phyloP scores from a whole-genome alignment of 1,140 invertebrate species.

The Aricia agestis region DNA sequence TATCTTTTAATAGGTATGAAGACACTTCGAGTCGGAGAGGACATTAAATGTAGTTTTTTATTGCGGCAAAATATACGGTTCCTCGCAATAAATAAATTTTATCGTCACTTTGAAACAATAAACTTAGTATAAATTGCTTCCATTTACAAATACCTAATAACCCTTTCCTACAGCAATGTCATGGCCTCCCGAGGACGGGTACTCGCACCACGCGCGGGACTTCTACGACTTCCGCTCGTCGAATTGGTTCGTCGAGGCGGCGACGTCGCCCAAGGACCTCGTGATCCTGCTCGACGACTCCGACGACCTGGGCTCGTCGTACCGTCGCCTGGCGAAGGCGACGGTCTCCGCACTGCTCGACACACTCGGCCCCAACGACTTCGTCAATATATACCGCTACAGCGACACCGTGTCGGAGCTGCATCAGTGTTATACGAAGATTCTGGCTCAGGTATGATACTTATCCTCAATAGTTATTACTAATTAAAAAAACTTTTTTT shows the following conservation, averaged over 20 bases:
- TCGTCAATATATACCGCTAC: constrained; percentile 94
- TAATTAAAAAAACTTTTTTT: no score
- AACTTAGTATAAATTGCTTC: no score
- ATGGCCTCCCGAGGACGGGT: constrained; percentile 69
- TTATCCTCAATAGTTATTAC: no score
- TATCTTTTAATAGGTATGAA: no score
- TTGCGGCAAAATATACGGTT: no score
- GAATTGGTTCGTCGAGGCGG: constrained; percentile 96
- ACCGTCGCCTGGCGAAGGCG: constrained; percentile 89
- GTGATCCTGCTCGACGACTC: constrained; percentile 94
- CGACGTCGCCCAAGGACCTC: constrained; percentile 97
- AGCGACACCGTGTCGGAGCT: constrained; percentile 85
- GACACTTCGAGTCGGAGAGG: no score
- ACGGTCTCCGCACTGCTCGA: constrained; percentile 93
- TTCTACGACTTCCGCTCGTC: constrained; percentile 92
- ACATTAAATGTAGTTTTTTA: no score
- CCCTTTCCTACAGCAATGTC: constrained; percentile 58
- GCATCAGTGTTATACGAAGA: constrained; percentile 91
- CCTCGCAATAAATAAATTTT: no score
- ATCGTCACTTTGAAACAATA: no score
- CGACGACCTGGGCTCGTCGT: constrained; percentile 91
- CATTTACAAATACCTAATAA: no score
- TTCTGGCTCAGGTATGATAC: constrained; percentile 84
- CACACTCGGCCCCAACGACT: constrained; percentile 97
- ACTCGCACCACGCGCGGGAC: constrained; percentile 79